Conservation (phyloP, 2,113 vertebrate species). For the Rhabdornis inornatus region DNA sequence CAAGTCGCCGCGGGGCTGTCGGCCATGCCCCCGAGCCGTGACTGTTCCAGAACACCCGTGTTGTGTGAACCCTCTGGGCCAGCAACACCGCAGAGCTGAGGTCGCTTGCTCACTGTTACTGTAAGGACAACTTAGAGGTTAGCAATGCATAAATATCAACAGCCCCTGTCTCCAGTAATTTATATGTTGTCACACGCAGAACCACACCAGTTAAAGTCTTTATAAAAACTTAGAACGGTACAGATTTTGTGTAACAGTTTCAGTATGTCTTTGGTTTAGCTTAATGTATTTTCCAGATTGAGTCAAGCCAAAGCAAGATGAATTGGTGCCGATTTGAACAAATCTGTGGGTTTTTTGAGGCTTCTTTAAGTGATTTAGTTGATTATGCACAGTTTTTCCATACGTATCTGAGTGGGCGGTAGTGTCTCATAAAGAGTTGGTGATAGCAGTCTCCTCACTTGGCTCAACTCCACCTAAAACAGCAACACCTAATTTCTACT, state of each 20-base stretch:
- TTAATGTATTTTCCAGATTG: not conserved
- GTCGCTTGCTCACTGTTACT: not conserved
- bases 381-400: not conserved
- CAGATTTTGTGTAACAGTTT: not conserved
- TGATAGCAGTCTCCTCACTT: not conserved
- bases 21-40: not conserved
- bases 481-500: not conserved
- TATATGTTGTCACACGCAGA: fast-evolving
- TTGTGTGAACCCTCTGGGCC: not conserved
- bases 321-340: not conserved
- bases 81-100: not conserved
- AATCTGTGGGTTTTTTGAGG: not conserved
- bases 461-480: not conserved
- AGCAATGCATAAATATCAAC: not conserved
- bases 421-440: not conserved
- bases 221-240: fast-evolving
- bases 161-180: no score
- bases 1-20: not conserved
- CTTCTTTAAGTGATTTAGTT: not conserved
- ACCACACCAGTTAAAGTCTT: no score
- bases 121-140: not conserved
- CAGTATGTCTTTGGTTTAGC: not conserved
- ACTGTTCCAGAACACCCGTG: not conserved
- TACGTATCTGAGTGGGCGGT: not conserved
- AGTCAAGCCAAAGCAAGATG: not conserved